These are phyloP conservation scores for Eptesicus fuscus DNA, from an alignment of 2,113 vertebrate genomes.

Conservation along the genomic window DNA sequence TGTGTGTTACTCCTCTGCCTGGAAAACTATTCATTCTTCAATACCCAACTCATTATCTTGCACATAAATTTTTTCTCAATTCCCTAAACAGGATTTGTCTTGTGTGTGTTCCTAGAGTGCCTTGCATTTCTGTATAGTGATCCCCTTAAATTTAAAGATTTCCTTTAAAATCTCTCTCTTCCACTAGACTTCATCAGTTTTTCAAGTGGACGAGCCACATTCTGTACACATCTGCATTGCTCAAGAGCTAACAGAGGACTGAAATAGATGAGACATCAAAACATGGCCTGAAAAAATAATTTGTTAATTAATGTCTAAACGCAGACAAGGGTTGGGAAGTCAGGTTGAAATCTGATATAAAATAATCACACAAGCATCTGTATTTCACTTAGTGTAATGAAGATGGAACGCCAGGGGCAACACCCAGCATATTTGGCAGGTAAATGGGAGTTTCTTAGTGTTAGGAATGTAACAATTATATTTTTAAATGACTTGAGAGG, in stretches of 20 bases:
- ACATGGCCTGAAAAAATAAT: not conserved
- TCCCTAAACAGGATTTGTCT: not conserved
- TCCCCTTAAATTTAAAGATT: not conserved
- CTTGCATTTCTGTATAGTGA: not conserved
- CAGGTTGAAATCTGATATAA: not conserved
- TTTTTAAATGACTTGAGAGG: constrained; percentile 53
- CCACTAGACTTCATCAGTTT: not conserved
- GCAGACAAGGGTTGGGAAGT: not conserved
- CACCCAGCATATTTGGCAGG: not conserved
- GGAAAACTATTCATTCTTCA: constrained; percentile 3
- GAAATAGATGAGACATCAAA: not conserved
- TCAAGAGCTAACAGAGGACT: not conserved
- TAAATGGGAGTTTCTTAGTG: not conserved
- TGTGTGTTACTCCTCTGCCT: not conserved
- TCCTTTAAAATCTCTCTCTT: not conserved
- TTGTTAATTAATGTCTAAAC: not conserved
- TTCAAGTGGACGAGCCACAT: not conserved
- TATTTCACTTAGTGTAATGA: not conserved
- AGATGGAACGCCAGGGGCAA: not conserved
- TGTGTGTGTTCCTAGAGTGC: not conserved
- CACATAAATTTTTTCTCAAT: not conserved
- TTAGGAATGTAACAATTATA: constrained; percentile 23
- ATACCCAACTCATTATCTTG: not conserved
- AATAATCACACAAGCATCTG: not conserved
- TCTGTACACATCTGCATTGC: not conserved